phyloP scores from a whole-genome alignment of 2,888 invertebrate genomes.

The Cryptocheilus praepositus region DNA sequence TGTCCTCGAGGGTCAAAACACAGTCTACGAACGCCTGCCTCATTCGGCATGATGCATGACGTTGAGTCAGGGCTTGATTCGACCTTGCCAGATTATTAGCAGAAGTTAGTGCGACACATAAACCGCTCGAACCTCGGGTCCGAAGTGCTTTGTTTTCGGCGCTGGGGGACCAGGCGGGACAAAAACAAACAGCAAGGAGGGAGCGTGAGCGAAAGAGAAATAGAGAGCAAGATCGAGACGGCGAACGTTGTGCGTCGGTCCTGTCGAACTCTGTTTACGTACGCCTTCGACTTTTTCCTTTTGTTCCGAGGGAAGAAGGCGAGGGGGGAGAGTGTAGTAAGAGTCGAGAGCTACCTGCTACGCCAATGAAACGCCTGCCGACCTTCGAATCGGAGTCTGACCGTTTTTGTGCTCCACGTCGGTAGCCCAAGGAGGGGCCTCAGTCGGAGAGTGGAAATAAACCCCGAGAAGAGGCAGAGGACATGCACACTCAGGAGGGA shows the following conservation, averaged over 20 bases:
- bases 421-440: constrained; percentile 35
- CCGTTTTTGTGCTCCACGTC: constrained; percentile 66
- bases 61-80: not conserved
- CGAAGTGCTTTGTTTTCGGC: not conserved
- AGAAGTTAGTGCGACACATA: not conserved
- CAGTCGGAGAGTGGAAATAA: constrained; percentile 26
- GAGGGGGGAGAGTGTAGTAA: not conserved
- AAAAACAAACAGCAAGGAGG: no score
- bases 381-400: constrained; percentile 71
- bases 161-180: no score
- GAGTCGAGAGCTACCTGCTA: constrained; percentile 54
- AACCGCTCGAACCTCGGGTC: not conserved
- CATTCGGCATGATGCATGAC: no score
- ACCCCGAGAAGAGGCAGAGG: constrained; percentile 27
- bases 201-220: no score
- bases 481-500: constrained; percentile 11
- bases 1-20: no score
- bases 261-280: no score
- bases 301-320: not conserved
- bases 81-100: constrained; percentile 7
- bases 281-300: not conserved
- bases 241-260: not conserved
- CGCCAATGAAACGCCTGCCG: constrained; percentile 68
- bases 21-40: no score
- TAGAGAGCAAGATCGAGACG: no score